Evolutionary conservation across 2,797 vertebrate species (phyloP).

Genomic region (Acomys russatus): DNA sequence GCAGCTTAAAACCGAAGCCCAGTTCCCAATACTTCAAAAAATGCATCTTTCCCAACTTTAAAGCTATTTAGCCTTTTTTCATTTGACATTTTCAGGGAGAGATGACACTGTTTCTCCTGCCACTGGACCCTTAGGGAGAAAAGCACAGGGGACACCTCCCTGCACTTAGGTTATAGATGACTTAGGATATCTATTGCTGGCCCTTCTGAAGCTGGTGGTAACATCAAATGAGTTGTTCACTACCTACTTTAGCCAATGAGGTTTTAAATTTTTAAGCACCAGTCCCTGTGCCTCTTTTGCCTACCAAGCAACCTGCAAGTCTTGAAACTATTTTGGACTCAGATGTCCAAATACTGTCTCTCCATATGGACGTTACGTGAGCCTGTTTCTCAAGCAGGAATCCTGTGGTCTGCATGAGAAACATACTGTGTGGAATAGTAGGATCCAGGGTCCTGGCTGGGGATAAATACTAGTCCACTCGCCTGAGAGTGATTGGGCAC

Average conservation of each 20-base stretch:
- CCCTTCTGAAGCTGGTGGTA: neutral
- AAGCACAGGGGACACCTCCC: neutral
- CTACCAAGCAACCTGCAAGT: neutral
- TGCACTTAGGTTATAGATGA: neutral
- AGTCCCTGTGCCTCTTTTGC: neutral
- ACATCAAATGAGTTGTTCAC: neutral
- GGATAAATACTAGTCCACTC: neutral
- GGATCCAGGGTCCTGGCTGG: fast-evolving
- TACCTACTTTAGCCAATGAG: neutral
- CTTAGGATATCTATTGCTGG: neutral
- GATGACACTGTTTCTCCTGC: neutral
- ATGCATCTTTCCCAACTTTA: neutral
- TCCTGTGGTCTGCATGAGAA: no score
- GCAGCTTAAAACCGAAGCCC: neutral
- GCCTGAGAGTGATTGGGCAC: neutral
- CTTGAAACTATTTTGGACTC: neutral
- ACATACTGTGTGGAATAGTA: fast-evolving
- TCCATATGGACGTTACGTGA: neutral
- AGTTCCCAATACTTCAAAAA: slow-evolving; percentile 11
- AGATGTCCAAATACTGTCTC: fast-evolving
- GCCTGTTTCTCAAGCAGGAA: neutral
- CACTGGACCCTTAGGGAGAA: neutral
- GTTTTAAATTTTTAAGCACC: neutral
- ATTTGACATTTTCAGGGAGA: neutral
- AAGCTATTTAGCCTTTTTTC: neutral